Conservation (phyloP, 2,797 vertebrate genomes). For the Sebastes kiyomatsui region DNA sequence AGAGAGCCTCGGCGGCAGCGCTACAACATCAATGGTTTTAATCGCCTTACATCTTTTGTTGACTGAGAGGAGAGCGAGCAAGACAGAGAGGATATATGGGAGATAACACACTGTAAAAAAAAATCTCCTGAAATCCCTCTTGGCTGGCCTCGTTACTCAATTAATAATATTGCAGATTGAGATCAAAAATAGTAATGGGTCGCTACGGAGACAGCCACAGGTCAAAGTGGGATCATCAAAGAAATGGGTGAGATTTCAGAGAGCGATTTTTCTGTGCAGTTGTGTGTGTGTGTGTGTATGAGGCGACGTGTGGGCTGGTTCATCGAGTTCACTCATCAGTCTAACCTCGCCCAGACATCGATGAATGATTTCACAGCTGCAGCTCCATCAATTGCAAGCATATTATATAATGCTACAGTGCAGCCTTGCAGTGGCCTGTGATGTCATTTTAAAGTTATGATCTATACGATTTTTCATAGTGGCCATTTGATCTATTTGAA, state of each 20-base stretch:
- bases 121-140: constrained; percentile 39
- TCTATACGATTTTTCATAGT: background rate
- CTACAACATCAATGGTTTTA: constrained; percentile 66
- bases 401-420: background rate
- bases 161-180: constrained; percentile 28
- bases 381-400: background rate
- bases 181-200: background rate
- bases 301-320: background rate
- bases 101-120: constrained; percentile 41
- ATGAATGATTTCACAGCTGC: background rate
- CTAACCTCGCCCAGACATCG: background rate
- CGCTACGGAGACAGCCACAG: background rate
- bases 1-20: constrained; percentile 37
- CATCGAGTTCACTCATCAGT: background rate
- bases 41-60: constrained; percentile 72
- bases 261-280: background rate
- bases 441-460: background rate
- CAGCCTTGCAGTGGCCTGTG: background rate
- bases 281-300: background rate
- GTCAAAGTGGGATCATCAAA: constrained; percentile 27
- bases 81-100: constrained; percentile 35
- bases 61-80: constrained; percentile 46
- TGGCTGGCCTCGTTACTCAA: constrained; percentile 13
- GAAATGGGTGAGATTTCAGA: background rate
- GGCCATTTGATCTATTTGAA: background rate